Conservation (phyloP, 2,888 invertebrate genomes). For the Melangyna quadrimaculata region DNA sequence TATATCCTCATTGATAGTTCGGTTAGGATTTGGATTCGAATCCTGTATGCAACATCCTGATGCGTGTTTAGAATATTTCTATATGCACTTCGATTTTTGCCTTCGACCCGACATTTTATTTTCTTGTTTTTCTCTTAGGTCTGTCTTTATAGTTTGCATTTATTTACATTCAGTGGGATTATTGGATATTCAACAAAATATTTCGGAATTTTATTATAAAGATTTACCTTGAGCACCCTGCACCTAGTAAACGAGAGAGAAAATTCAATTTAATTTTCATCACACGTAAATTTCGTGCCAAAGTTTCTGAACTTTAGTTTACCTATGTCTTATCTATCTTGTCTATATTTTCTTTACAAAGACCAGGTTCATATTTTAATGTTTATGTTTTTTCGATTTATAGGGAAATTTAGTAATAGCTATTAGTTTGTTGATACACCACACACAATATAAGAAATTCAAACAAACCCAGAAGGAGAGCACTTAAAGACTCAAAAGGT, state of each 20-base stretch:
- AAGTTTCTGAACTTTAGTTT: background rate
- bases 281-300: slow-evolving; percentile 25
- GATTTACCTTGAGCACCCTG: slow-evolving; percentile 11
- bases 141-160: slow-evolving; percentile 14
- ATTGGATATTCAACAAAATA: slow-evolving; percentile 54
- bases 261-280: slow-evolving; percentile 54
- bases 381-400: background rate
- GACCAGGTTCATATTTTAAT: too few species aligned
- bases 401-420: background rate
- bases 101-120: too few species aligned
- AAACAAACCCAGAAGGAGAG: slow-evolving; percentile 11
- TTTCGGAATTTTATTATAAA: slow-evolving; percentile 33
- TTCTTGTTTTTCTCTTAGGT: background rate
- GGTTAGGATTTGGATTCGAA: too few species aligned
- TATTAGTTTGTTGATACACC: background rate
- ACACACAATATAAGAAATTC: background rate
- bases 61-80: slow-evolving; percentile 45
- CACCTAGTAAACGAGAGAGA: background rate
- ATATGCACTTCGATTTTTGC: slow-evolving; percentile 29
- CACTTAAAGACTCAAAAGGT: slow-evolving; percentile 3
- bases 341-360: background rate
- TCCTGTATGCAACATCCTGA: background rate
- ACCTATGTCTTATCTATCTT: too few species aligned
- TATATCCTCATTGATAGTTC: background rate
- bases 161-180: slow-evolving; percentile 43